Conservation (phyloP, 2,797 vertebrate species). For the Galago senegalensis region DNA sequence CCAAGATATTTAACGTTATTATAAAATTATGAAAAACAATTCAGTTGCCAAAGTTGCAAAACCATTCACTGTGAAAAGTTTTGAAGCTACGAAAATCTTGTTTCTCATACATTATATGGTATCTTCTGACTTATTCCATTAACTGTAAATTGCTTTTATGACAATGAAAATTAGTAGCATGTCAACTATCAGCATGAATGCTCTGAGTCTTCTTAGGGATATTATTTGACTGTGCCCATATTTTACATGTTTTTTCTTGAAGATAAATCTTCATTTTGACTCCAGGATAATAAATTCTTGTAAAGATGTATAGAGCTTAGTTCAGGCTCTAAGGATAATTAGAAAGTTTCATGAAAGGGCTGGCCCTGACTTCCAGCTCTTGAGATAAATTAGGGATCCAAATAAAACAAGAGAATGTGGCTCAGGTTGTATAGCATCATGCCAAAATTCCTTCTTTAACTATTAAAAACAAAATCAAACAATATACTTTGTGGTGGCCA, state of each 20-base stretch:
- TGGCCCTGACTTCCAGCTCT: slow-evolving; percentile 68
- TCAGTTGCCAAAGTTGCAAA: neutral
- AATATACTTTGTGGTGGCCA: slow-evolving; percentile 67
- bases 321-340: slow-evolving; percentile 76
- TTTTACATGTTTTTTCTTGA: slow-evolving; percentile 40
- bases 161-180: slow-evolving; percentile 1
- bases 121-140: neutral
- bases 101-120: neutral
- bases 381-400: slow-evolving; percentile 78
- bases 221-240: slow-evolving; percentile 19
- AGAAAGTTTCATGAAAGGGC: slow-evolving; percentile 73
- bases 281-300: slow-evolving; percentile 44
- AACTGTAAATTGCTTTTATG: slow-evolving; percentile 10
- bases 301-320: slow-evolving; percentile 64
- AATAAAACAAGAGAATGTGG: slow-evolving; percentile 82
- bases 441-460: slow-evolving; percentile 77
- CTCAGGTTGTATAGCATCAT: slow-evolving; percentile 56
- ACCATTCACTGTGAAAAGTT: neutral
- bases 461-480: slow-evolving; percentile 40
- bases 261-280: slow-evolving; percentile 18
- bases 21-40: neutral
- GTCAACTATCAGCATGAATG: neutral
- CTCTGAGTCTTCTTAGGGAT: neutral
- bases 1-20: neutral
- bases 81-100: neutral